Evolutionary conservation across 1,140 invertebrate genomes (phyloP).

Genomic region (Rhagoletis pomonella): DNA sequence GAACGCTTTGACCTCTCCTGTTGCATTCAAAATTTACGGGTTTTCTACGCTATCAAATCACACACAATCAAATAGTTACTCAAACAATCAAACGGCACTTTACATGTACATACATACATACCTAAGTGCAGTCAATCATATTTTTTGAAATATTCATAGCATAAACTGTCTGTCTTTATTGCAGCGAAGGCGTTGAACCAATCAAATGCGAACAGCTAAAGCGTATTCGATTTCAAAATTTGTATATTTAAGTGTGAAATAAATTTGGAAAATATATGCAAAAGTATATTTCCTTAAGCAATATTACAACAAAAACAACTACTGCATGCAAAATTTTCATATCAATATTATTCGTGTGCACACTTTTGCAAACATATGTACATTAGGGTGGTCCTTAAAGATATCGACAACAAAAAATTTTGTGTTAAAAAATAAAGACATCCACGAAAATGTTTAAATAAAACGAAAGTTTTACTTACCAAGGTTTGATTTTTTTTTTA

Average conservation of each 20-base stretch:
- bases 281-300: constrained; percentile 25
- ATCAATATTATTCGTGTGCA: constrained; percentile 23
- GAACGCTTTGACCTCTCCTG: too few relatives aligned
- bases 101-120: too few relatives aligned
- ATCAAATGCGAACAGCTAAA: constrained; percentile 12
- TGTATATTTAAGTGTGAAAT: constrained; percentile 38
- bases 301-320: background rate
- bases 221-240: constrained; percentile 20
- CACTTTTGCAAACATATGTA: background rate
- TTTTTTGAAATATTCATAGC: constrained; percentile 10
- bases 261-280: constrained; percentile 25
- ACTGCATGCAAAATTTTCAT: constrained; percentile 19
- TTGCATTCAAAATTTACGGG: background rate
- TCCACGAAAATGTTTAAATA: too few relatives aligned
- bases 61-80: background rate
- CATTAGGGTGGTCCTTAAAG: background rate
- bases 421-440: too few relatives aligned
- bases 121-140: background rate
- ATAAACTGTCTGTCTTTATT: background rate
- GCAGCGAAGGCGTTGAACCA: constrained; percentile 20
- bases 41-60: background rate
- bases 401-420: too few relatives aligned
- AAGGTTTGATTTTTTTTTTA: too few relatives aligned
- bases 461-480: too few relatives aligned
- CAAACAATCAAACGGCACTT: background rate